Conservation (phyloP, 2,113 vertebrate genomes). For the Leptosomus discolor region DNA sequence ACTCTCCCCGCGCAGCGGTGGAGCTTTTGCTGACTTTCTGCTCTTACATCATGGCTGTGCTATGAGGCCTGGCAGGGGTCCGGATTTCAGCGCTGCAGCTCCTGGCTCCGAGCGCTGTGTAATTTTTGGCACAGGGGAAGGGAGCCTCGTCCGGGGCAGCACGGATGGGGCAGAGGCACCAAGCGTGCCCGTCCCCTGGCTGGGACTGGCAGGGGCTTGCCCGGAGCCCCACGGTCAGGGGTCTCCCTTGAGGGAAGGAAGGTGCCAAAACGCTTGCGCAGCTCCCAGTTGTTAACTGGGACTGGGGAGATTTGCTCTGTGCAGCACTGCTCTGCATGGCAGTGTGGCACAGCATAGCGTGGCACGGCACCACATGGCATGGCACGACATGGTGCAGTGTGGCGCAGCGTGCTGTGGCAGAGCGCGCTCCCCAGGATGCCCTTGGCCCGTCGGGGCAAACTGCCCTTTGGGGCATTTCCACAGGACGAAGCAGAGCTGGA, state of each 20-base stretch:
- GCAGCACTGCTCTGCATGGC: accelerated
- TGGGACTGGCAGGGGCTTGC: not conserved
- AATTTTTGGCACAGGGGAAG: constrained; percentile 59
- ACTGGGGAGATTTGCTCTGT: not conserved
- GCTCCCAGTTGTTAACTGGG: not conserved
- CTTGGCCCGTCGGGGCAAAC: accelerated
- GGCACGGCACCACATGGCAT: accelerated
- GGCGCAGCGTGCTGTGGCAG: no score
- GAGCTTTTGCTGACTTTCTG: constrained; percentile 47
- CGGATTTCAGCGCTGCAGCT: not conserved
- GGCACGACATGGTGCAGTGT: not conserved
- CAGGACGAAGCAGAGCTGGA: accelerated
- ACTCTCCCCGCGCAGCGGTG: not conserved
- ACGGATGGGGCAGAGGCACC: not conserved
- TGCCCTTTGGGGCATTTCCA: accelerated
- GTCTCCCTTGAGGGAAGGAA: not conserved
- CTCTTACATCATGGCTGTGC: constrained; percentile 75
- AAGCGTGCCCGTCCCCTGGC: not conserved
- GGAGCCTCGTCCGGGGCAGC: constrained; percentile 63
- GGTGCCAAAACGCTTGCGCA: not conserved
- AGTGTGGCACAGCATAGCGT: accelerated
- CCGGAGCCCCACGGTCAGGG: not conserved
- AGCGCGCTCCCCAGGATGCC: not conserved
- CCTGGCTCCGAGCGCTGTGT: constrained; percentile 11
- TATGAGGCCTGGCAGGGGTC: constrained; percentile 75